Evolutionary conservation across 2,113 vertebrate species (phyloP).

Genomic region (Xerus inauris): DNA sequence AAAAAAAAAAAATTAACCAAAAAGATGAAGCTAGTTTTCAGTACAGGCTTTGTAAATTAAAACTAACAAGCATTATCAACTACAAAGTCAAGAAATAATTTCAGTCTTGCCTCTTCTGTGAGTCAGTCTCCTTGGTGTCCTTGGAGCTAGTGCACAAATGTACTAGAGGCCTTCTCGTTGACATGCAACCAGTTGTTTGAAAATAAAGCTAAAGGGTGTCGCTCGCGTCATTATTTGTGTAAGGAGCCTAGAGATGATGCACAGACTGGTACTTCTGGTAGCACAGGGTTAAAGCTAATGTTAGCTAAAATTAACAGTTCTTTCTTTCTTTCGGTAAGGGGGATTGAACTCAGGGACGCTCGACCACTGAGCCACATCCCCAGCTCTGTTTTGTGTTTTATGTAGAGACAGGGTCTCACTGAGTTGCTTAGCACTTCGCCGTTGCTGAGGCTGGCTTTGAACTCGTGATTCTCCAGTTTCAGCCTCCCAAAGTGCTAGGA

Average conservation of each 20-base stretch:
- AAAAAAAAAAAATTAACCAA: background rate
- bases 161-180: background rate
- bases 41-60: background rate
- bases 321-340: too few species aligned
- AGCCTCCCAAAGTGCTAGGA: too few species aligned
- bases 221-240: background rate
- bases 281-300: background rate
- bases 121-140: background rate
- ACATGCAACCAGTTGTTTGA: background rate
- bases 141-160: background rate
- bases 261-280: background rate
- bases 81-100: background rate
- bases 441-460: too few species aligned
- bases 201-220: background rate
- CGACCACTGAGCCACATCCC: too few species aligned
- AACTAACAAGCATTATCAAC: background rate
- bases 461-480: too few species aligned
- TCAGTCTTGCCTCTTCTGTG: background rate
- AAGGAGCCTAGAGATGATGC: background rate
- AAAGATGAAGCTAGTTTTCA: constrained; percentile 19
- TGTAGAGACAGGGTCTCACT: too few species aligned
- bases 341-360: too few species aligned
- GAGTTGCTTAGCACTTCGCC: too few species aligned
- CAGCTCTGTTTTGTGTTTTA: too few species aligned
- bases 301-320: background rate